Evolutionary conservation across 2,797 vertebrate genomes (phyloP).

Genomic region (Aplochiton taeniatus): DNA sequence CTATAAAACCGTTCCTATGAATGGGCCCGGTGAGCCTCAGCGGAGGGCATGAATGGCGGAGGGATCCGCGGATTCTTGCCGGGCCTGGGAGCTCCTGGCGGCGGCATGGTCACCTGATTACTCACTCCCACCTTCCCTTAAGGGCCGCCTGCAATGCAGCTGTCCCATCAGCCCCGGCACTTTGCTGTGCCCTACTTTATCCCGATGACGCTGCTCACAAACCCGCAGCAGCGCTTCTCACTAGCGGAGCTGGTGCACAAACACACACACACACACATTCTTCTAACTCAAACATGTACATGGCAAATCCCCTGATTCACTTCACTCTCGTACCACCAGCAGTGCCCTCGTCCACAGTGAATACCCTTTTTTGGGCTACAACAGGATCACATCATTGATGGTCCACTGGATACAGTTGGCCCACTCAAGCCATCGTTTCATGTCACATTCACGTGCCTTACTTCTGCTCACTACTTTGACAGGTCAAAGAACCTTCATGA

Average conservation of each 20-base stretch:
- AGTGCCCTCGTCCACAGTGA: background rate
- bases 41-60: slow-evolving; percentile 73
- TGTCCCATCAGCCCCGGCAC: slow-evolving; percentile 75
- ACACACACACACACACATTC: slow-evolving; percentile 31
- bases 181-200: slow-evolving; percentile 84
- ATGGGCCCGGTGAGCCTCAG: slow-evolving; percentile 69
- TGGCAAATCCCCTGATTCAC: slow-evolving; percentile 19
- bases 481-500: too few species aligned
- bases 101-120: slow-evolving; percentile 72
- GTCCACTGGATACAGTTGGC: too few species aligned
- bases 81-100: slow-evolving; percentile 28
- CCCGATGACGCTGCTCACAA: slow-evolving; percentile 69
- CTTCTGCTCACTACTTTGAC: too few species aligned
- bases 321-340: background rate
- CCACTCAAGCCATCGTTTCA: too few species aligned
- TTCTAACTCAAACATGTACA: slow-evolving; percentile 23
- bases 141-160: slow-evolving; percentile 93
- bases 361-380: background rate
- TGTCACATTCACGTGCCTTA: too few species aligned
- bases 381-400: too few species aligned
- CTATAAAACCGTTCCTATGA: slow-evolving; percentile 71
- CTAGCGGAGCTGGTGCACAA: too few species aligned
- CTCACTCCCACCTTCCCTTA: slow-evolving; percentile 78
- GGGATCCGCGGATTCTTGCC: slow-evolving; percentile 58
- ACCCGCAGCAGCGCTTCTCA: slow-evolving; percentile 76